Conservation (phyloP, 2,797 vertebrate species). For the Enteromius afrohamiltoni region DNA sequence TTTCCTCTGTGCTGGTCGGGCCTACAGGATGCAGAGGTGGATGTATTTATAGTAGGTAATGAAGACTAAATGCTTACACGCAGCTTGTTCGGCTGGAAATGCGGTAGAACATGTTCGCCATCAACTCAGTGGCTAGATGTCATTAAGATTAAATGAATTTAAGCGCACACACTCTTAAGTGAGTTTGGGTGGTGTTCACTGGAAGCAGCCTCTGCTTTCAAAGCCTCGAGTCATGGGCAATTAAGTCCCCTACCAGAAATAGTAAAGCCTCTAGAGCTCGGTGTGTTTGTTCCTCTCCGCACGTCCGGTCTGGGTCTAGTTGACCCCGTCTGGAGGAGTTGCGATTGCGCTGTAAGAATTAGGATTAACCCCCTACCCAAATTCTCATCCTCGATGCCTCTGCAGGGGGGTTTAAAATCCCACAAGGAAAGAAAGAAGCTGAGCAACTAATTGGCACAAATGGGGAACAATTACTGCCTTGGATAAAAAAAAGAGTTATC, state of each 20-base stretch:
- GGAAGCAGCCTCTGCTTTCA: slow-evolving; percentile 68
- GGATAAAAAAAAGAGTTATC: slow-evolving; percentile 72
- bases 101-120: slow-evolving; percentile 20
- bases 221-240: slow-evolving; percentile 74
- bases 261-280: slow-evolving; percentile 60
- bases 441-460: slow-evolving; percentile 80
- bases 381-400: slow-evolving; percentile 59
- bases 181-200: slow-evolving; percentile 66
- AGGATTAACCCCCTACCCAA: slow-evolving; percentile 71
- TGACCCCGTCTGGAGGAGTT: slow-evolving; percentile 67
- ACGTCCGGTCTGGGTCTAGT: slow-evolving; percentile 66
- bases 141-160: slow-evolving; percentile 48
- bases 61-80: slow-evolving; percentile 40
- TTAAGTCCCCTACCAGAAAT: slow-evolving; percentile 76
- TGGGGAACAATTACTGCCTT: slow-evolving; percentile 79
- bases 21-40: slow-evolving; percentile 58
- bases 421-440: slow-evolving; percentile 73
- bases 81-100: slow-evolving; percentile 43
- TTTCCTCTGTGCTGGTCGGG: slow-evolving; percentile 37
- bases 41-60: slow-evolving; percentile 49
- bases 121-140: slow-evolving; percentile 44
- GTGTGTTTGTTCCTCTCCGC: slow-evolving; percentile 64
- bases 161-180: slow-evolving; percentile 58
- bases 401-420: slow-evolving; percentile 73
- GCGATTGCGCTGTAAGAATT: slow-evolving; percentile 69